Conservation (phyloP, 2,888 invertebrate species). For the Trisateles emortualis region DNA sequence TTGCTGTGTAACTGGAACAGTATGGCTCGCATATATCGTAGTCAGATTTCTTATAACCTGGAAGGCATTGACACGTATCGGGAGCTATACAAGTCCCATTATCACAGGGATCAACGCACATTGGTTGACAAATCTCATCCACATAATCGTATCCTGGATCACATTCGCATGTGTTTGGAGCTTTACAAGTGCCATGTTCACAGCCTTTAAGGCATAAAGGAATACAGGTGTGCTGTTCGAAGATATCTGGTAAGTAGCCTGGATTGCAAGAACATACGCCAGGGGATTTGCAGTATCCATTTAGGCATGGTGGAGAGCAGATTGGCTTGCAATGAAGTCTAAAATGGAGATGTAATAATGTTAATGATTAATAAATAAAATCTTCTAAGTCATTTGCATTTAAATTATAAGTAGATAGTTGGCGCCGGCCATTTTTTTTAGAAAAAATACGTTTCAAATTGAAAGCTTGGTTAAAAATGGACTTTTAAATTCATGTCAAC, state of each 20-base stretch:
- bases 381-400: too few species aligned
- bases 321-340: constrained; percentile 4
- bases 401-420: too few species aligned
- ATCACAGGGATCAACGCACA: constrained; percentile 71
- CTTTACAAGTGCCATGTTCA: constrained; percentile 51
- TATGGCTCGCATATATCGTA: constrained; percentile 41
- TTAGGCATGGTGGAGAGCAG: constrained; percentile 41
- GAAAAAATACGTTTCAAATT: too few species aligned
- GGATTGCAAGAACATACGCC: constrained; percentile 34
- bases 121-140: constrained; percentile 40
- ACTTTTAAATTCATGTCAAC: too few species aligned
- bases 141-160: constrained; percentile 47
- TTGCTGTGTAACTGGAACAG: constrained; percentile 28
- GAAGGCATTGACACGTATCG: constrained; percentile 75
- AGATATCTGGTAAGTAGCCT: constrained; percentile 20
- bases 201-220: constrained; percentile 41
- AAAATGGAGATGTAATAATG: not conserved
- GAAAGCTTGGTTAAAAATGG: too few species aligned
- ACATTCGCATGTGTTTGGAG: constrained; percentile 74
- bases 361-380: not conserved
- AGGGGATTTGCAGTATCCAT: constrained; percentile 52
- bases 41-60: constrained; percentile 43
- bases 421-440: too few species aligned
- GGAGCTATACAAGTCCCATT: constrained; percentile 82
- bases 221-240: constrained; percentile 25